Evolutionary conservation across 2,888 invertebrate species (phyloP).

Genomic region (Willowsia nigromaculata): DNA sequence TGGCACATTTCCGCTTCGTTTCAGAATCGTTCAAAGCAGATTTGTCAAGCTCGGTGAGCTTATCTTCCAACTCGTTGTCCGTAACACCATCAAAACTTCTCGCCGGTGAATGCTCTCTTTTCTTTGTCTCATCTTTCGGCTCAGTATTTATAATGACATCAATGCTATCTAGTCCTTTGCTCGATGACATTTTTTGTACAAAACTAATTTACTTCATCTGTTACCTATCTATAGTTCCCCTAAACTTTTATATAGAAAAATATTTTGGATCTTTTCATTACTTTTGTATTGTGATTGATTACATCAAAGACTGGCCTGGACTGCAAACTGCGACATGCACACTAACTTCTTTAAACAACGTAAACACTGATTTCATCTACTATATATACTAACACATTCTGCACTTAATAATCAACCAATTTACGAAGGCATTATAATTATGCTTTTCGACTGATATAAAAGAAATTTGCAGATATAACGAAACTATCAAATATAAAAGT

Average conservation of each 20-base stretch:
- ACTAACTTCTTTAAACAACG: too few relatives aligned
- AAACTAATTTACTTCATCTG: conserved; percentile 22
- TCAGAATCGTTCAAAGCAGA: conserved; percentile 38
- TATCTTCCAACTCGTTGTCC: conserved; percentile 61
- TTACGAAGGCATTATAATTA: too few relatives aligned
- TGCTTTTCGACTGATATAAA: too few relatives aligned
- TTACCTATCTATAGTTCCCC: background rate
- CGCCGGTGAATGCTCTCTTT: background rate
- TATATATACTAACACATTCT: too few relatives aligned
- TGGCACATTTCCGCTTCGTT: conserved; percentile 72
- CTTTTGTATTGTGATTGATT: too few relatives aligned
- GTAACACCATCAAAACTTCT: background rate
- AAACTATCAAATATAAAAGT: too few relatives aligned
- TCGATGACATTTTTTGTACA: conserved; percentile 45
- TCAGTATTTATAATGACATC: conserved; percentile 10
- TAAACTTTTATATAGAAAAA: background rate
- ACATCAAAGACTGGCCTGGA: too few relatives aligned
- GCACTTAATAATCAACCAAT: too few relatives aligned
- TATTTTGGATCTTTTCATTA: background rate
- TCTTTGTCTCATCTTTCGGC: background rate
- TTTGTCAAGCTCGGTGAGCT: conserved; percentile 57
- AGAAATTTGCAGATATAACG: too few relatives aligned
- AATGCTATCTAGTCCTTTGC: background rate
- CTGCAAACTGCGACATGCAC: too few relatives aligned
- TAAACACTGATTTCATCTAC: too few relatives aligned